Percentiles rank a stretch among this genome's conserved stretches.
Evolutionary conservation across 2,113 vertebrate genomes (phyloP).

Genomic region (Pelobates fuscus): DNA sequence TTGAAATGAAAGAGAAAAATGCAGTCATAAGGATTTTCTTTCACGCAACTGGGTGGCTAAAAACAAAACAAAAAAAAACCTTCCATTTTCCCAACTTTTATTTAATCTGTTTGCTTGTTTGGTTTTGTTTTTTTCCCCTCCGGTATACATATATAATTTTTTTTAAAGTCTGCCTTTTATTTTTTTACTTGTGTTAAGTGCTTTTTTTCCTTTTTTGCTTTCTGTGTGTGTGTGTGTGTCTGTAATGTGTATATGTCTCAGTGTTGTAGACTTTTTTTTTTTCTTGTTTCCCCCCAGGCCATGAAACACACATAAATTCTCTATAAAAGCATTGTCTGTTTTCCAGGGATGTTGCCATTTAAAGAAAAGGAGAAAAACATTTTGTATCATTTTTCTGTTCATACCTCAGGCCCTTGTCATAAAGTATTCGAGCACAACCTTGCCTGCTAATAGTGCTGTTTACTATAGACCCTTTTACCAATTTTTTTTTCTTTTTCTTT

Average conservation of each 20-base stretch:
- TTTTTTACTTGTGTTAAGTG: not conserved
- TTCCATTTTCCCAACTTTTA: conserved; percentile 21
- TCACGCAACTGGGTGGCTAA: conserved; percentile 24
- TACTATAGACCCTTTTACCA: not conserved
- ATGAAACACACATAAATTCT: not conserved
- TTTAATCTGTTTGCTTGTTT: not conserved
- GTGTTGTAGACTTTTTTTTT: too few relatives aligned
- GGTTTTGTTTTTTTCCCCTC: too few relatives aligned
- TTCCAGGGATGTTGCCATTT: not conserved
- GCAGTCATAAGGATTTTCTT: conserved; percentile 58
- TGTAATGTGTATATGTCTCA: too few relatives aligned
- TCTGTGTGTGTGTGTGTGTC: not conserved
- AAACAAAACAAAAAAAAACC: too few relatives aligned
- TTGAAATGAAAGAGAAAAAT: conserved; percentile 72
- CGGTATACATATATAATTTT: too few relatives aligned
- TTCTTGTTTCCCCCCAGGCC: too few relatives aligned
- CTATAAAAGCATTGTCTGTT: not conserved
- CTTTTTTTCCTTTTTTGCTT: not conserved
- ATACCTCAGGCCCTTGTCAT: not conserved
- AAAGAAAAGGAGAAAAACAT: not conserved
- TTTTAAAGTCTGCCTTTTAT: not conserved
- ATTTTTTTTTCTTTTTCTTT: not conserved
- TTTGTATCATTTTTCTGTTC: not conserved
- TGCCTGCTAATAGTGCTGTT: not conserved
- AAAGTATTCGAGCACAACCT: not conserved